phyloP scores from a whole-genome alignment of 1,140 invertebrate genomes.

The Xylocopa sonorina region DNA sequence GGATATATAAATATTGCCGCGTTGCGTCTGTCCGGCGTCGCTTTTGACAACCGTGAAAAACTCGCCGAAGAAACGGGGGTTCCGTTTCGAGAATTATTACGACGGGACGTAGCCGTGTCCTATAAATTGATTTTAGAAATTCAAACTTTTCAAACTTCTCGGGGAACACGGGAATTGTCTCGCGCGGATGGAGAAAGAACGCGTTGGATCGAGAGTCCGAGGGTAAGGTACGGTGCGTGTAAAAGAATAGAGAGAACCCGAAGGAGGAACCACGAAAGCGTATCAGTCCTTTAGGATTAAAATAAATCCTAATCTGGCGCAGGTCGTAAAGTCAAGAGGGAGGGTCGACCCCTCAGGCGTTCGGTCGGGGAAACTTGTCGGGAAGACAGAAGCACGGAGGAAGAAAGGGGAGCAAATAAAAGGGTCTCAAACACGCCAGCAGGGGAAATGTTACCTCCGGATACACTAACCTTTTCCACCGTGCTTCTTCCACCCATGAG shows the following conservation, averaged over 20 bases:
- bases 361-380: slow-evolving; percentile 1
- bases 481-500: slow-evolving; percentile 10
- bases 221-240: slow-evolving; percentile 5
- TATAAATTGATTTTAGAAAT: slow-evolving; percentile 60
- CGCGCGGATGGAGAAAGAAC: background rate
- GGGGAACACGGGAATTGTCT: slow-evolving; percentile 18
- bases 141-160: background rate
- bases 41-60: background rate
- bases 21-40: background rate
- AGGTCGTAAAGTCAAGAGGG: slow-evolving; percentile 69
- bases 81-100: no score
- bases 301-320: slow-evolving; percentile 73
- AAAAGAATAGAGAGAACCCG: slow-evolving; percentile 4
- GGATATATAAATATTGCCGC: slow-evolving; percentile 10
- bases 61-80: no score
- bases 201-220: no score
- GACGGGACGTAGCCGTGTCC: background rate
- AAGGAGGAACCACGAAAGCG: slow-evolving; percentile 23
- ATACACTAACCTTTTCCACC: slow-evolving; percentile 25
- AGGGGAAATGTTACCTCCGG: slow-evolving; percentile 49
- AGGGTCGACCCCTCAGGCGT: slow-evolving; percentile 26
- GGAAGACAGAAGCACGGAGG: slow-evolving; percentile 27
- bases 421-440: slow-evolving; percentile 38
- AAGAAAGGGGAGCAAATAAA: slow-evolving; percentile 48
- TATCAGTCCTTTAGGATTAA: slow-evolving; percentile 69